Conservation (phyloP, 2,888 invertebrate genomes). For the Eurois occulta region DNA sequence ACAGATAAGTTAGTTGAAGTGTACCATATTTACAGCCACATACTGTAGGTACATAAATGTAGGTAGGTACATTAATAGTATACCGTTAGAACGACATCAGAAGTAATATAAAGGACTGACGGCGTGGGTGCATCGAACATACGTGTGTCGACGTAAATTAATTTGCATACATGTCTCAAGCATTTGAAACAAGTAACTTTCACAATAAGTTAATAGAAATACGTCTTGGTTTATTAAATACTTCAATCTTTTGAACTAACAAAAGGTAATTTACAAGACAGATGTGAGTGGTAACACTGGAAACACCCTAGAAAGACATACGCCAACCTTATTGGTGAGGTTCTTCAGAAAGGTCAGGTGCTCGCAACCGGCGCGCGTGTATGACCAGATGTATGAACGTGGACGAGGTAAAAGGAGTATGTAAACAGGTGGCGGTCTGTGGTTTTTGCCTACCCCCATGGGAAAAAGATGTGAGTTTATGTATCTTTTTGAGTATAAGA, state of each 20-base stretch:
- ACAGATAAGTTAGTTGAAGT: no score
- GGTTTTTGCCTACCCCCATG: no score
- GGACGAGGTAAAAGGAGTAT: no score
- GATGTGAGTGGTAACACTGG: no score
- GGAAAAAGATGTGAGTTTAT: no score
- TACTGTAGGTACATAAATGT: neutral
- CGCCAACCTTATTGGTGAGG: no score
- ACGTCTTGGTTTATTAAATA: neutral
- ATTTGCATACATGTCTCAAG: conserved; percentile 27
- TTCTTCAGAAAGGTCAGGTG: no score
- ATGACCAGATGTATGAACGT: no score
- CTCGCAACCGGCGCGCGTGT: no score
- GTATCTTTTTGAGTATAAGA: neutral
- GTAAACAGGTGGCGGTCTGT: no score
- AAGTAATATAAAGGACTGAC: conserved; percentile 5
- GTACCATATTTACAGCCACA: neutral
- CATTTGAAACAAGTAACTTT: conserved; percentile 24
- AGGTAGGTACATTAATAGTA: neutral
- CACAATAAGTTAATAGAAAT: neutral
- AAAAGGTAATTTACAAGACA: no score
- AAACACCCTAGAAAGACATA: no score
- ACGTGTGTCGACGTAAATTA: conserved; percentile 7
- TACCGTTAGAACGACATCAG: conserved; percentile 11
- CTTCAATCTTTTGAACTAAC: neutral
- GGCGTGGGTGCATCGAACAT: conserved; percentile 25